These are phyloP conservation scores for Sebastes wilsoni DNA, from an alignment of 2,797 vertebrate genomes.

Conservation along the genomic window DNA sequence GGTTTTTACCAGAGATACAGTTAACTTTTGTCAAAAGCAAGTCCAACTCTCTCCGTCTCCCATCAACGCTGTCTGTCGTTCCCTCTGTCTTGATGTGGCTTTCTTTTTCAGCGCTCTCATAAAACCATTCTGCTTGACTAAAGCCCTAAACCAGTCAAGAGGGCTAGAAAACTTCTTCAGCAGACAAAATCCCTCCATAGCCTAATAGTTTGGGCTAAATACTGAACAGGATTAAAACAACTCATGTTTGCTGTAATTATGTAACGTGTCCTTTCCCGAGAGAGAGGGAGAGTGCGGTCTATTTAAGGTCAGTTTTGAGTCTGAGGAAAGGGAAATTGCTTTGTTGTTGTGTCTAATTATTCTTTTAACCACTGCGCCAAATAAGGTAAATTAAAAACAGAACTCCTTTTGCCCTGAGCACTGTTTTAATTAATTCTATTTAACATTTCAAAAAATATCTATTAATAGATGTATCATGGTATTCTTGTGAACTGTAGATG, in stretches of 20 bases:
- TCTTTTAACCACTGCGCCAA: not conserved
- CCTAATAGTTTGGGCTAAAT: slow-evolving; percentile 50
- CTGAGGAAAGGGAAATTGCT: not conserved
- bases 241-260: slow-evolving; percentile 37
- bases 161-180: slow-evolving; percentile 11
- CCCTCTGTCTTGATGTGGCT: not conserved
- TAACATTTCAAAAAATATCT: not conserved
- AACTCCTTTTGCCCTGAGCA: not conserved
- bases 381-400: slow-evolving; percentile 14
- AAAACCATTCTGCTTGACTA: slow-evolving; percentile 15
- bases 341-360: not conserved
- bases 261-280: not conserved
- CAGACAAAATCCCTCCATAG: slow-evolving; percentile 52
- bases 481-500: not conserved
- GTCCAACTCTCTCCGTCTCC: not conserved
- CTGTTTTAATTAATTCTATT: slow-evolving; percentile 29
- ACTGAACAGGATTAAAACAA: slow-evolving; percentile 35
- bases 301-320: slow-evolving; percentile 12
- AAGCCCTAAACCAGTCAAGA: slow-evolving; percentile 17
- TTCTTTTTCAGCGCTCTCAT: slow-evolving; percentile 1
- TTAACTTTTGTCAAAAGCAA: slow-evolving; percentile 2
- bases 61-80: not conserved
- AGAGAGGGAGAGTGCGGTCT: not conserved
- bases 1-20: slow-evolving; percentile 7
- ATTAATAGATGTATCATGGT: slow-evolving; percentile 9